phyloP scores from a whole-genome alignment of 2,113 vertebrate species.

The Carettochelys insculpta region DNA sequence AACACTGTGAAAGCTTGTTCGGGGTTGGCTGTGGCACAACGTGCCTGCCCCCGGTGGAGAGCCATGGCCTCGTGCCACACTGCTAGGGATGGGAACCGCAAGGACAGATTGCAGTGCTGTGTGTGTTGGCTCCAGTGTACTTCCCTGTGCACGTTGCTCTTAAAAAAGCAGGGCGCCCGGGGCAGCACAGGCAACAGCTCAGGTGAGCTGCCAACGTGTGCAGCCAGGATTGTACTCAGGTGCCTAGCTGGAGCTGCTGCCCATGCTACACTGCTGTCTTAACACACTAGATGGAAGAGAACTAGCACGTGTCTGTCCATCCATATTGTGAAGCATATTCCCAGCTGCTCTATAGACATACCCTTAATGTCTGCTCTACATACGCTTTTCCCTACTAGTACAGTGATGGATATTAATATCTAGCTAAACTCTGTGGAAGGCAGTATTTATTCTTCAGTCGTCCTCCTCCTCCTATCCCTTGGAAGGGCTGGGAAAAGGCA shows the following conservation, averaged over 20 bases:
- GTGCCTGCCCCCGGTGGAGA: neutral
- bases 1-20: neutral
- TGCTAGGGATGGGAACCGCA: neutral
- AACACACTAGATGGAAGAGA: neutral
- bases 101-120: neutral
- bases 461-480: neutral
- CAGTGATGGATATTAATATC: neutral
- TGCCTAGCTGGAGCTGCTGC: too few species aligned
- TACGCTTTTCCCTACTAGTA: neutral
- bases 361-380: neutral
- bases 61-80: neutral
- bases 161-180: neutral
- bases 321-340: too few species aligned
- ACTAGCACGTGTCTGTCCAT: too few species aligned
- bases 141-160: neutral
- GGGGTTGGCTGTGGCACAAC: neutral
- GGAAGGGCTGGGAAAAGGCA: neutral
- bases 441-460: neutral
- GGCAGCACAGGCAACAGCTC: neutral
- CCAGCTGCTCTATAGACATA: too few species aligned
- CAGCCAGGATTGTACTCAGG: neutral
- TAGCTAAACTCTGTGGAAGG: neutral
- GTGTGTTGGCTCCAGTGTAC: neutral
- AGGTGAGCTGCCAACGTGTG: neutral
- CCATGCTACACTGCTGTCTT: neutral